These are phyloP conservation scores for Erinaceus europaeus DNA, from an alignment of 2,113 vertebrate genomes.

Conservation along the genomic window DNA sequence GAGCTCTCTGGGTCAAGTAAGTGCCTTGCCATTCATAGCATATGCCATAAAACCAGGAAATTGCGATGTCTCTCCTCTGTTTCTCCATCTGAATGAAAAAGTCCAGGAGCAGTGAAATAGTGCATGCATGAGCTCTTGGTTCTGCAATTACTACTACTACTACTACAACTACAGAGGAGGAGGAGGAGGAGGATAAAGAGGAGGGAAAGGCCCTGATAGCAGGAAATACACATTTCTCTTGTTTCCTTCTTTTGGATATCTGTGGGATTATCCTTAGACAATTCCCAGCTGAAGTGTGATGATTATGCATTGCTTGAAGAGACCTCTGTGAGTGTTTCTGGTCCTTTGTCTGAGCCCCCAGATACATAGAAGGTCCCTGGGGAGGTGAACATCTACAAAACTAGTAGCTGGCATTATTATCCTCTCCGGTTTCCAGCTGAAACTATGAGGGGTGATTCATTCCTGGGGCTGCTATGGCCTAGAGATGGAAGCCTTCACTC, in stretches of 20 bases:
- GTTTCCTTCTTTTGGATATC: not conserved
- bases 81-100: too few species aligned
- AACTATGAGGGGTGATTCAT: not conserved
- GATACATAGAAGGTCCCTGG: not conserved
- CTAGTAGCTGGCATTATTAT: not conserved
- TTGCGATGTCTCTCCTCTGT: too few species aligned
- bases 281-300: not conserved
- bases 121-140: too few species aligned
- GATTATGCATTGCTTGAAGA: not conserved
- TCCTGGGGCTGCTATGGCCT: not conserved
- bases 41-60: too few species aligned
- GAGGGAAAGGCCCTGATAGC: not conserved
- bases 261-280: constrained; percentile 21
- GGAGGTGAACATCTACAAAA: not conserved
- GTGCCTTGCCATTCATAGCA: too few species aligned
- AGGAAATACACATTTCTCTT: not conserved
- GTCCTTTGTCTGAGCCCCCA: not conserved
- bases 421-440: not conserved
- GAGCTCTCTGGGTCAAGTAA: too few species aligned
- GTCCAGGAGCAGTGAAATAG: too few species aligned
- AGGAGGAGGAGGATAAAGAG: too few species aligned
- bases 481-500: not conserved
- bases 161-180: too few species aligned
- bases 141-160: too few species aligned
- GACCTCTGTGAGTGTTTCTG: not conserved